Evolutionary conservation across 2,888 invertebrate genomes (phyloP), one percentile per base, ranked within the genome.

Genomic region (Amorpha juglandis): DNA sequence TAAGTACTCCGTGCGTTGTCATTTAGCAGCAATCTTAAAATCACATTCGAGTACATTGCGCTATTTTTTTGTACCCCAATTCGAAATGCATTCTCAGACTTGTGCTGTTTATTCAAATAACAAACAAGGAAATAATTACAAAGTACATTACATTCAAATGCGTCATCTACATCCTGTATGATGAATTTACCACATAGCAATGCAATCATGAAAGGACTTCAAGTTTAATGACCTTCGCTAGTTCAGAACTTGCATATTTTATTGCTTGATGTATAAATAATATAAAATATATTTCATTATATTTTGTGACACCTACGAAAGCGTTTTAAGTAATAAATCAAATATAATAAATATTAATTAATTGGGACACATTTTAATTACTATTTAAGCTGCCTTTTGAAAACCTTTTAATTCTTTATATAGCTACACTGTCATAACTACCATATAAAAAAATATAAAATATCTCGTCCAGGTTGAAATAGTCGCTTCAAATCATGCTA

Each of bases 101-200:
- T 45, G 9, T 6, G 42, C 6, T 48, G 8, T 50, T 11, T 8
- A 9, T 19, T 19, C 9, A 19, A 50, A 50, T 50, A 50, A 19
- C 7, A 48, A 48, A 50, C 11, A 9, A 50, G 50, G 50, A 50
- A 50, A 50, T 50, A 50, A 50, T 48, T 48, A 48, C 6, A 48
- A 48, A 19, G 1, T 9, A 50, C 27, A 48, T 48, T 16, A 50
- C 8, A 50, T 19, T 9, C 11, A 19, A 47, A 16, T 48, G 14
- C 48, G 48, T 50, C 50, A 50, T 19, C 9, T 14, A 14, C 45
- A 45, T 45, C 45, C 45, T 45, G 45, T 45, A 45, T 45, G 45
- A 45, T 45, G 45, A 8, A 45, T 45, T 12, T 3, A 14, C 9
- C 4, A 3, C 1, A 27, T 27, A 27, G 27, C 27, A 27, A 42